These are phyloP conservation scores for Dryobota labecula DNA, from an alignment of 2,888 invertebrate genomes.

Conservation along the genomic window DNA sequence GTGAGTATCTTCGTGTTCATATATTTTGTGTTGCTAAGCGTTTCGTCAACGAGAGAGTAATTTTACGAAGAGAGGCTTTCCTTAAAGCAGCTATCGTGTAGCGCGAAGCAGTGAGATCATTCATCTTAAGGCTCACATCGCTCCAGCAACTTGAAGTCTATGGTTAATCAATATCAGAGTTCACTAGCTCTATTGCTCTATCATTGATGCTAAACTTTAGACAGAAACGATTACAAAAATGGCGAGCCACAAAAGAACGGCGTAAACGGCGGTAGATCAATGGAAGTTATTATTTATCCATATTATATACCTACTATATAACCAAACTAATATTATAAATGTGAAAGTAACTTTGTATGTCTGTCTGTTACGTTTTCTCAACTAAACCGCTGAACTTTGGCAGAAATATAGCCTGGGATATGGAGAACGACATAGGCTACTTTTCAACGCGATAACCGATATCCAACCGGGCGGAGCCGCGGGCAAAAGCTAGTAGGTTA, in stretches of 20 bases:
- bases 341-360: too few relatives aligned
- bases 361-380: too few relatives aligned
- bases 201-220: background rate
- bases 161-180: background rate
- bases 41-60: conserved; percentile 33
- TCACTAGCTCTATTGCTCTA: background rate
- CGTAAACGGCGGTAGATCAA: background rate
- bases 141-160: background rate
- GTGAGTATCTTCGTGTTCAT: conserved; percentile 74
- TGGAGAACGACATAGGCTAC: too few relatives aligned
- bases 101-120: background rate
- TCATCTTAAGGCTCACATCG: background rate
- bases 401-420: too few relatives aligned
- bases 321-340: too few relatives aligned
- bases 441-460: too few relatives aligned
- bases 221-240: background rate
- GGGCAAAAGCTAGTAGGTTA: too few relatives aligned
- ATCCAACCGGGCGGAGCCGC: too few relatives aligned
- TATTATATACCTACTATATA: too few relatives aligned
- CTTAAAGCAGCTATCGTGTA: background rate
- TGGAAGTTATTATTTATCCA: background rate
- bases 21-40: conserved; percentile 38
- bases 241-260: background rate
- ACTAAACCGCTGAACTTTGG: too few relatives aligned
- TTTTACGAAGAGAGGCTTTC: conserved; percentile 27